These are phyloP conservation scores for Galeruca laticollis DNA, from an alignment of 2,888 invertebrate genomes.

Conservation along the genomic window DNA sequence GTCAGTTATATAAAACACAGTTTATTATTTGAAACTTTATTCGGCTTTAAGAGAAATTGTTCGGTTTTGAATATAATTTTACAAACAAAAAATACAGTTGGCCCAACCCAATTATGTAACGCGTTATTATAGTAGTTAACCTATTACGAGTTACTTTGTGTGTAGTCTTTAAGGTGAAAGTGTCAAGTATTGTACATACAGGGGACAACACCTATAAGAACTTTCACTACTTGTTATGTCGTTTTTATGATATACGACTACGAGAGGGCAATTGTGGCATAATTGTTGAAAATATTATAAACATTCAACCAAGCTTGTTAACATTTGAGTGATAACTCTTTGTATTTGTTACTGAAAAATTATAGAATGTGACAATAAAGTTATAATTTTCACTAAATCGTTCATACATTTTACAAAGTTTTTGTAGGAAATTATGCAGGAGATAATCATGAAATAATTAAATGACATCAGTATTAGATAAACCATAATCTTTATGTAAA, in stretches of 20 bases:
- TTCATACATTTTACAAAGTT: no score
- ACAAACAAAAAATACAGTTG: background rate
- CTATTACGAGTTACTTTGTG: slow-evolving; percentile 12
- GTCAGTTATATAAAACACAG: no score
- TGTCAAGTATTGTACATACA: slow-evolving; percentile 42
- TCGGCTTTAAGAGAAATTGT: no score
- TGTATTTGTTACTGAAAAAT: background rate
- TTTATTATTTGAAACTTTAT: no score
- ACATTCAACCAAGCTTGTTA: background rate
- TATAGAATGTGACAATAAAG: background rate
- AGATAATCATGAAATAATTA: no score
- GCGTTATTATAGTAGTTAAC: slow-evolving; percentile 20
- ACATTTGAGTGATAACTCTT: background rate
- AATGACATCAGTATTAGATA: no score
- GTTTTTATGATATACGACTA: background rate
- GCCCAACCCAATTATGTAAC: slow-evolving; percentile 30
- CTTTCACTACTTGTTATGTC: slow-evolving; percentile 42
- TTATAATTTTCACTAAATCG: background rate
- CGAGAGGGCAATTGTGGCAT: background rate
- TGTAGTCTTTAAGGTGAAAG: slow-evolving; percentile 42
- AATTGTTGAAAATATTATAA: background rate
- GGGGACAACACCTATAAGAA: slow-evolving; percentile 31
- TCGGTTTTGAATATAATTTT: background rate
- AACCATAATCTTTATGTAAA: no score
- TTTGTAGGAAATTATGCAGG: no score